These are phyloP conservation scores for Spondyliosoma cantharus DNA, from an alignment of 2,797 vertebrate species.

Conservation along the genomic window DNA sequence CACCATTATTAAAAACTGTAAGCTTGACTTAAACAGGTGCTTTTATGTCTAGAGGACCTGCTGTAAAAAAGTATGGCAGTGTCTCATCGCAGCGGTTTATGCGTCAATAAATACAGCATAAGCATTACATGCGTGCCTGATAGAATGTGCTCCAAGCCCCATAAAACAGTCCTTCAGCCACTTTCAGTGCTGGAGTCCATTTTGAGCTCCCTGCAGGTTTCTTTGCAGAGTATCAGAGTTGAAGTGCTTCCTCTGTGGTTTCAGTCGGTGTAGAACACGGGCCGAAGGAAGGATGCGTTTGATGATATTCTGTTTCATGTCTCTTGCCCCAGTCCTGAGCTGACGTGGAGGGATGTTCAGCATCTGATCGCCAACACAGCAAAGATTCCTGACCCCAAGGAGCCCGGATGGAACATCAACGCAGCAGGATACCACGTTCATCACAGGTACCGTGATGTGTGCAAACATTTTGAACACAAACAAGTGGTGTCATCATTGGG, in stretches of 20 bases:
- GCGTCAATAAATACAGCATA: slow-evolving; percentile 68
- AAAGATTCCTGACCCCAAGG: slow-evolving; percentile 83
- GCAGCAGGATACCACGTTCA: slow-evolving; percentile 83
- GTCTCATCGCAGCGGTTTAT: slow-evolving; percentile 64
- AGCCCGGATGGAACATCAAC: slow-evolving; percentile 83
- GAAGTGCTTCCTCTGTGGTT: slow-evolving; percentile 74
- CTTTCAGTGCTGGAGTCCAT: slow-evolving; percentile 34
- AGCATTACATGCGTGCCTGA: slow-evolving; percentile 49
- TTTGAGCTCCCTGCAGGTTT: slow-evolving; percentile 61
- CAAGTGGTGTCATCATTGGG: not conserved
- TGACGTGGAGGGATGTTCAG: slow-evolving; percentile 86
- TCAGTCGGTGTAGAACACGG: slow-evolving; percentile 62
- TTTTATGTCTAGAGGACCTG: slow-evolving; percentile 70
- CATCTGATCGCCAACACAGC: slow-evolving; percentile 85
- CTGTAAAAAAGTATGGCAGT: slow-evolving; percentile 65
- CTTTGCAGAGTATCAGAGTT: slow-evolving; percentile 62
- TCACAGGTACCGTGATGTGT: slow-evolving; percentile 80
- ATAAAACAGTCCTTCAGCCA: slow-evolving; percentile 49
- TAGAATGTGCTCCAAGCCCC: slow-evolving; percentile 36
- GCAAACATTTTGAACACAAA: not conserved
- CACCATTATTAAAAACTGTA: slow-evolving; percentile 77
- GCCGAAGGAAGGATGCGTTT: slow-evolving; percentile 60
- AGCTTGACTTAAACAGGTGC: slow-evolving; percentile 76
- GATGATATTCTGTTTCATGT: slow-evolving; percentile 79
- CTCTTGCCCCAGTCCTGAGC: slow-evolving; percentile 80